These are phyloP conservation scores for Synanceia verrucosa DNA, from an alignment of 2,797 vertebrate species.

Conservation along the genomic window DNA sequence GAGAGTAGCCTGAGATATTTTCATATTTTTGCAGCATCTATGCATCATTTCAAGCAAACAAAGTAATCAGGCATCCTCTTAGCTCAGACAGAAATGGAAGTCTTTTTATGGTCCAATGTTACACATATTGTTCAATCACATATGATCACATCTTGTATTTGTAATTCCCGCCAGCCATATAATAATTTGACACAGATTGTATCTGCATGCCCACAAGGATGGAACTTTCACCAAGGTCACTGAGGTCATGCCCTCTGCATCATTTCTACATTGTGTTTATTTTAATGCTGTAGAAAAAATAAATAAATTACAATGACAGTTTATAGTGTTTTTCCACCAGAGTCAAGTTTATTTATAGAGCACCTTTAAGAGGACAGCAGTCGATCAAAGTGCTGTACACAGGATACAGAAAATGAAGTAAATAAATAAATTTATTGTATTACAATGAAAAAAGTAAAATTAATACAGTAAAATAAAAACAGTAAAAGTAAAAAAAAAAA, in stretches of 20 bases:
- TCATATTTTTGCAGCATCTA: not conserved
- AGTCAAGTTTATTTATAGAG: too few relatives aligned
- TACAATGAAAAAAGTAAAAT: too few relatives aligned
- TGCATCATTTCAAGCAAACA: not conserved
- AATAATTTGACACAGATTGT: not conserved
- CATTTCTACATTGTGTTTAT: not conserved
- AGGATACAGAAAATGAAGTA: too few relatives aligned
- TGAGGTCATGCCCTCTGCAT: not conserved
- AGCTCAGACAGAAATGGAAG: not conserved
- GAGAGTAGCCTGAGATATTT: not conserved
- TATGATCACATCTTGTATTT: not conserved
- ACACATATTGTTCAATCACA: not conserved
- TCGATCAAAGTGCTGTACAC: too few relatives aligned
- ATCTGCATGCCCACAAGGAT: not conserved
- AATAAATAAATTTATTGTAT: too few relatives aligned
- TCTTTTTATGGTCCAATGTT: not conserved
- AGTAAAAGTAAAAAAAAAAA: too few relatives aligned
- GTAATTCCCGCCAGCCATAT: not conserved
- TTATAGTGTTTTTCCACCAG: not conserved
- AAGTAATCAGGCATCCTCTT: not conserved
- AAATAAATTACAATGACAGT: not conserved
- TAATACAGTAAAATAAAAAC: too few relatives aligned
- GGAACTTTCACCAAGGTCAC: not conserved
- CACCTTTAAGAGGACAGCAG: too few relatives aligned
- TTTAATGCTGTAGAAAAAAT: not conserved